Base-by-base conservation (phyloP, 64 coral and sea anemone species). In the Anthopleura sola region DNA sequence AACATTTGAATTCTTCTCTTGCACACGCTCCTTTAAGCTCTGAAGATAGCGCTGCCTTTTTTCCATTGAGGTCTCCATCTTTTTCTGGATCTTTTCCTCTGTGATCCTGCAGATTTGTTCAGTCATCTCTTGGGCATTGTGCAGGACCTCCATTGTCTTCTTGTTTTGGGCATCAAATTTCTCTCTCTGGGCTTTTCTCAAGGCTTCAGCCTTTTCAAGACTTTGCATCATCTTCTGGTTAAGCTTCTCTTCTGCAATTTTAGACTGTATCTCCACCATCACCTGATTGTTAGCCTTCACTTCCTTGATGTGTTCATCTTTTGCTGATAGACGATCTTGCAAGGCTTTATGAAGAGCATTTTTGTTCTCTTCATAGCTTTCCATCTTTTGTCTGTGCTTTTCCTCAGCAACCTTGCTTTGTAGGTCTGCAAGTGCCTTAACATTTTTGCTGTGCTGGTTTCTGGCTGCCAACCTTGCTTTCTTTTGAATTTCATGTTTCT, bases 311-410 rank as follows among this genome's bases (percentile, higher is more conserved):
- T 90, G 91, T 57, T 96, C 76, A 56, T 92, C 91, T 32, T 92
- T 96, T 10, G 94, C 90, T 51, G 82, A 78, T 37, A 96, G 54
- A 6, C 90, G 86, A 69, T 89, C 84, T 44, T 83, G 78, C 16
- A 92, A 83, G 10, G 90, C 94, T 40, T 90, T 86, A 50, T 91
- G 75, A 85, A 87, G 78, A 6, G 84, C 84, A 60, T 96, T 82
- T 49, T 91, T 89, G 18, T 96, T 96, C 60, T 90, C 94, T 39
- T 84, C 85, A 60, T 96, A 89, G 31, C 31, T 47, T 66, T 92
- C 84, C 87, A 90, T 88, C 49, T 96, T 96, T 75, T 90, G 90
- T 55, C 92, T 92, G 37, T 76, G 33, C 60, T 96, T 96, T 90
- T 92, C 94, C 74, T 96, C 86, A 34, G 83, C 85, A 36, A 83